A percentile compares a stretch with the other conserved stretches of the same genome.
Evolutionary conservation across 2,888 invertebrate genomes (phyloP).

Genomic region (Pyrochroa serraticornis): DNA sequence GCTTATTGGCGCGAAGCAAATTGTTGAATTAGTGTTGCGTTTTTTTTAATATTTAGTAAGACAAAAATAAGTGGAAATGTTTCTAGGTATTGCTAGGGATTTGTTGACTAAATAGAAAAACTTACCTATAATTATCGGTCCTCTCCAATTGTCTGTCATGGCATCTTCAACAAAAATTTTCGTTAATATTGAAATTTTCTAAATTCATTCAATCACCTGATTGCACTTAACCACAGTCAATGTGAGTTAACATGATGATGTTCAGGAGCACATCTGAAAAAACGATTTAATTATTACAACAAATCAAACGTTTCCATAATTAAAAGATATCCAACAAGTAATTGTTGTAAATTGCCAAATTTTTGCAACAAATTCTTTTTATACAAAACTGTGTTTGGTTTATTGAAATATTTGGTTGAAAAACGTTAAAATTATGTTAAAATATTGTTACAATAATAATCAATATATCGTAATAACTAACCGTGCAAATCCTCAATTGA

Average conservation of each 20-base stretch:
- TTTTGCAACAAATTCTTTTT: too few relatives aligned
- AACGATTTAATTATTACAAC: too few relatives aligned
- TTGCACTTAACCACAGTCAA: constrained; percentile 62
- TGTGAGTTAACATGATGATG: constrained; percentile 55
- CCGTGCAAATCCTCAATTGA: constrained; percentile 7
- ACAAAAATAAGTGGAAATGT: too few relatives aligned
- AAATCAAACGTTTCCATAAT: too few relatives aligned
- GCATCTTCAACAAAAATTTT: constrained; percentile 14
- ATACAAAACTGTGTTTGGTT: background rate
- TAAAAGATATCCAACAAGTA: too few relatives aligned
- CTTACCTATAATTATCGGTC: constrained; percentile 44
- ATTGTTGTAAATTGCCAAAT: too few relatives aligned
- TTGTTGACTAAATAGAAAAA: too few relatives aligned
- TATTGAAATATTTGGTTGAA: too few relatives aligned
- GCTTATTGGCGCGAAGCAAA: too few relatives aligned
- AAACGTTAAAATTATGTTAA: background rate
- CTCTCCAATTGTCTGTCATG: constrained; percentile 62
- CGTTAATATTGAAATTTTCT: constrained; percentile 65
- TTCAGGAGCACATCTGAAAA: constrained; percentile 58
- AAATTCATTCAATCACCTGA: constrained; percentile 49
- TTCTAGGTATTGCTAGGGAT: too few relatives aligned
- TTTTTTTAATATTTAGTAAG: too few relatives aligned
- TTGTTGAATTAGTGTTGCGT: too few relatives aligned
- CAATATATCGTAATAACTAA: constrained; percentile 11
- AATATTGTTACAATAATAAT: constrained; percentile 1